Conservation (phyloP, 2,797 vertebrate species). For the Harpagifer antarcticus region DNA sequence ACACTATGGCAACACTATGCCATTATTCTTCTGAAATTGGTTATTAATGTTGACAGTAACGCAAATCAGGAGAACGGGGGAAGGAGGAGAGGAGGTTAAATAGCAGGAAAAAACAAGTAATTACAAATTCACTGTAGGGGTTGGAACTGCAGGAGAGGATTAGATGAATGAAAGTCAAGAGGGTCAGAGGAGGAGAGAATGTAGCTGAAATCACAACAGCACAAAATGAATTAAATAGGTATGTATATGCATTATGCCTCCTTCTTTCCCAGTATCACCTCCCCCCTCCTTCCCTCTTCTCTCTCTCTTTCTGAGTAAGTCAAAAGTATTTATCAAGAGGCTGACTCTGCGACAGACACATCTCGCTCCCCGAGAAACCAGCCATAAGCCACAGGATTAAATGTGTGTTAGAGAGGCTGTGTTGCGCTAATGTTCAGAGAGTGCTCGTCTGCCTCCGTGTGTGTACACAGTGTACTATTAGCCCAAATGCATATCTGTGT, state of each 20-base stretch:
- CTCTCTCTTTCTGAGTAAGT: constrained; percentile 35
- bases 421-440: constrained; percentile 57
- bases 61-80: background rate
- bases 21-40: background rate
- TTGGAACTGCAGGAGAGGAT: constrained; percentile 29
- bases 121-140: constrained; percentile 26
- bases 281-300: background rate
- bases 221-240: constrained; percentile 10
- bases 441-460: constrained; percentile 38
- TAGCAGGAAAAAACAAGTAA: constrained; percentile 18
- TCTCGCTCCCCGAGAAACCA: constrained; percentile 66
- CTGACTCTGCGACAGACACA: constrained; percentile 65
- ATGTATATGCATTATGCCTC: constrained; percentile 3
- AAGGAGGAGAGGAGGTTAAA: background rate
- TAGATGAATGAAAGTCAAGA: constrained; percentile 45
- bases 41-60: background rate
- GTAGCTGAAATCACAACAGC: constrained; percentile 14
- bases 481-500: constrained; percentile 27
- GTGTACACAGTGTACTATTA: constrained; percentile 39
- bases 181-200: constrained; percentile 20
- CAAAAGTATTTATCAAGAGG: constrained; percentile 72
- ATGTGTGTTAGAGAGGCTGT: constrained; percentile 67
- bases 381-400: constrained; percentile 73
- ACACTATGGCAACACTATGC: too few relatives aligned
- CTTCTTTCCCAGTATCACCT: constrained; percentile 11